These are phyloP conservation scores for Xanthia icteritia DNA, from an alignment of 2,888 invertebrate species.

Conservation along the genomic window DNA sequence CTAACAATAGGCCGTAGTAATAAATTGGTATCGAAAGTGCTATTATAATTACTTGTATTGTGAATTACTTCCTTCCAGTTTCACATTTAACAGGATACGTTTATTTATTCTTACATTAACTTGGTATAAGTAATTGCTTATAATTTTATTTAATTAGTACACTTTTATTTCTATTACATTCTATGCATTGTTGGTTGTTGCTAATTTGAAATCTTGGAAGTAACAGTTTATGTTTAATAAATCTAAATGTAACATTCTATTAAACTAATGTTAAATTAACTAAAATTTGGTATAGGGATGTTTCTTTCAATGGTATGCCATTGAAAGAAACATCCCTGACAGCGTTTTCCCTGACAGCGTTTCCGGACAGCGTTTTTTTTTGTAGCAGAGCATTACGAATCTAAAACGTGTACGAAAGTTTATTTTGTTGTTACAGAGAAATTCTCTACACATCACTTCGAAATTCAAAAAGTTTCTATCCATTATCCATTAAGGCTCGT, in stretches of 20 bases:
- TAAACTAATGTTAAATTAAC: not conserved
- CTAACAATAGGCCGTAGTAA: not conserved
- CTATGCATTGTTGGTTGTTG: constrained; percentile 13
- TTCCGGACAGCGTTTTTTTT: not conserved
- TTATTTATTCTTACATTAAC: not conserved
- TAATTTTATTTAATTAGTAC: constrained; percentile 52
- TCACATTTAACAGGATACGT: constrained; percentile 21
- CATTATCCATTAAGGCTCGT: too few species aligned
- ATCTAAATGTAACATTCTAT: constrained; percentile 10
- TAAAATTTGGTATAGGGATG: not conserved
- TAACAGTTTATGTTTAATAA: constrained; percentile 7
- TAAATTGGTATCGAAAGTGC: constrained; percentile 33
- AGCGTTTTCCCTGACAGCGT: too few species aligned
- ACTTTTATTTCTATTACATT: constrained; percentile 46
- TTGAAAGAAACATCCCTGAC: too few species aligned
- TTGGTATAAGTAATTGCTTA: constrained; percentile 32
- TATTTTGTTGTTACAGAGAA: not conserved
- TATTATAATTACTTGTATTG: constrained; percentile 9
- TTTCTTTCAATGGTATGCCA: not conserved
- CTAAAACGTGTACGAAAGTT: not conserved
- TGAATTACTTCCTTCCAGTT: constrained; percentile 34
- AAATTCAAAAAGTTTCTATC: not conserved
- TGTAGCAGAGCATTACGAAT: not conserved
- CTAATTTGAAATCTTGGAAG: constrained; percentile 32
- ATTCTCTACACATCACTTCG: not conserved